A percentile compares a stretch with the other conserved stretches of the same genome.
Conservation (phyloP, 2,113 vertebrate species). For the Tapirus terrestris region DNA sequence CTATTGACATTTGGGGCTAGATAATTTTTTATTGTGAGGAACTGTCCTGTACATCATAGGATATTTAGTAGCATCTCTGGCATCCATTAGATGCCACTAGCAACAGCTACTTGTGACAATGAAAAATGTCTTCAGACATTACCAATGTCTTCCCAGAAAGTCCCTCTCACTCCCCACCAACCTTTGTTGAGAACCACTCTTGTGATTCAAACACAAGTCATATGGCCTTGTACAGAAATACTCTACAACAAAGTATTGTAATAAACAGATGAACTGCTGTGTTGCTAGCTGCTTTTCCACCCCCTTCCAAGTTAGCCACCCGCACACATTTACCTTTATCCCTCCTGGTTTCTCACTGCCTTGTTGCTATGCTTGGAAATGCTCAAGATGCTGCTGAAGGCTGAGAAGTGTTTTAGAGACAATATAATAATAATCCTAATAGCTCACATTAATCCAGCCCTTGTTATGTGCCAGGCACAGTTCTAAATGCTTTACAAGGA, state of each 20-base stretch:
- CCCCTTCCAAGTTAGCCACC: neutral
- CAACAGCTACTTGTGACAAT: neutral
- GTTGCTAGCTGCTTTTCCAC: neutral
- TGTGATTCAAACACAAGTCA: neutral
- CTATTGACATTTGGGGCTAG: neutral
- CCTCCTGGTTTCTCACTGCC: neutral
- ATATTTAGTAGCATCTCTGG: neutral
- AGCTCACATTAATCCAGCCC: slow-evolving; percentile 59
- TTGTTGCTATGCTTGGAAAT: slow-evolving; percentile 64
- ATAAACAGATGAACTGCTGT: neutral
- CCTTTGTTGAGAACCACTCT: neutral
- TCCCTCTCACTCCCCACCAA: neutral
- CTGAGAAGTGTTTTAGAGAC: slow-evolving; percentile 66
- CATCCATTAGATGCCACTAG: neutral
- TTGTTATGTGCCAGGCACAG: slow-evolving; percentile 64
- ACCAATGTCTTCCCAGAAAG: neutral
- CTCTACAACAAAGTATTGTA: neutral
- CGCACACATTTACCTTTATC: slow-evolving; percentile 23
- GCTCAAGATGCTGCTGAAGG: slow-evolving; percentile 60
- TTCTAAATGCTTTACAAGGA: slow-evolving; percentile 65
- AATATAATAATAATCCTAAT: slow-evolving; percentile 66
- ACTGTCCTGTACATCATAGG: neutral
- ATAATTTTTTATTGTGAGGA: neutral
- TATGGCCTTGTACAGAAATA: neutral
- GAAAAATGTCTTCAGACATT: neutral